Base-by-base conservation (phyloP, 2,888 invertebrate species). In the Lithophane semibrunnea region DNA sequence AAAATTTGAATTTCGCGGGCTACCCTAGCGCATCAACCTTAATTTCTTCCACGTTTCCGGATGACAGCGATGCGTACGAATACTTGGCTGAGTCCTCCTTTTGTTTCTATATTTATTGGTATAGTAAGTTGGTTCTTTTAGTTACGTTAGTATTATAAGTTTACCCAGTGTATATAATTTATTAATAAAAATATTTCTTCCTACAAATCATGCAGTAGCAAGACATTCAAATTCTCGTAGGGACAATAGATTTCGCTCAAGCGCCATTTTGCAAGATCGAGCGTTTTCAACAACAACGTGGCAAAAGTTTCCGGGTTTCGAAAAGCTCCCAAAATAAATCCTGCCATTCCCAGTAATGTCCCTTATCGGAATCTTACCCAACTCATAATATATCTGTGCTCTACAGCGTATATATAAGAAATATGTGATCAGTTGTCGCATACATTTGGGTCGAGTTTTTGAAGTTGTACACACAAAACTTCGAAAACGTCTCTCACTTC, bases 321-420 rank as follows among this genome's bases (percentile, higher is more conserved):
- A 70, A 42, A 29, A 1, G 18, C 24, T 49, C 29, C 49, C 3
- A 18, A 74, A 82, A 54, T 69, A 63, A 56, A 47, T 60, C n/a
- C 44, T 75, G 52, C 7, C 44, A 66, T 54, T 49, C 37, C 54
- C 56, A 73, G 54, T 73, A 24, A 65, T 56, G 54, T 7, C 8
- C 8, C 3, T 24, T 42, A 80, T 68, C 3, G n/a, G n/a, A 56
- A 64, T 75, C 78, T 67, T 64, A 66, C 66, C 64, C 49, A 65
- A 72, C 71, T 85, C 60, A 73, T n/a, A n/a, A n/a, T n/a, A n/a
- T 60, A 21, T 67, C 37, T 37, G 3, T 54, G 18, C 0, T 44
- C 0, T 60, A 82, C 49, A 71, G 71, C 8, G 18, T 72, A 37
- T 72, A 37, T 72, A 7, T 72, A 9, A 24, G 7, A 73, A 29